These are phyloP conservation scores for Polydesmus complanatus DNA, from an alignment of 2,888 invertebrate species.

Conservation along the genomic window DNA sequence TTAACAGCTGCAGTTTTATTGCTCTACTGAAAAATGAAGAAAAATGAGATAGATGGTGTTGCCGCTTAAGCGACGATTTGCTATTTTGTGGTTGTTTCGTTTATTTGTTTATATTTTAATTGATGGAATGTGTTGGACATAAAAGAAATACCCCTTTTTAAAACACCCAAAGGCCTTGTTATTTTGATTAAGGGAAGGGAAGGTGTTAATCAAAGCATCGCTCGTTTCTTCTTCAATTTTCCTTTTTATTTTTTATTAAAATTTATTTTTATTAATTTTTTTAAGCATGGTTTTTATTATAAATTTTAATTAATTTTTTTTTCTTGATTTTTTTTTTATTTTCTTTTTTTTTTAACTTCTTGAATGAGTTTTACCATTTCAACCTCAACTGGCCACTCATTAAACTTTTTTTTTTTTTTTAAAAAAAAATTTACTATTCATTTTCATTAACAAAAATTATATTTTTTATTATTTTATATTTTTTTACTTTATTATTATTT, in stretches of 20 bases:
- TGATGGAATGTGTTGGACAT: background rate
- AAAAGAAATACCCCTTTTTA: background rate
- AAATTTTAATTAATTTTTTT: background rate
- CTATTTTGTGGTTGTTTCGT: too few relatives aligned
- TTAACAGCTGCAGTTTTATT: too few relatives aligned
- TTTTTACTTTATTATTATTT: constrained; percentile 6
- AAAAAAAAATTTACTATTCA: background rate
- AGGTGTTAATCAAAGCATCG: background rate
- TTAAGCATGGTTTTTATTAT: background rate
- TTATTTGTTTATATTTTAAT: too few relatives aligned
- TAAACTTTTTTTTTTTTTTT: background rate
- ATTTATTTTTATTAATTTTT: constrained; percentile 1
- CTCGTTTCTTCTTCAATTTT: background rate
- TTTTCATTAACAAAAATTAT: too few relatives aligned
- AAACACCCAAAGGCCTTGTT: background rate
- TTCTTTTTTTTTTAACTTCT: constrained; percentile 6
- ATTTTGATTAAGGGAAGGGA: background rate
- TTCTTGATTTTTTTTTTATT: constrained; percentile 1
- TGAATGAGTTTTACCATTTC: constrained; percentile 1
- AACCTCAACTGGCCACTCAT: background rate
- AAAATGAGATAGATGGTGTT: too few relatives aligned
- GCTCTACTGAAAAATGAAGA: too few relatives aligned
- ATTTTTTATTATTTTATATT: constrained; percentile 1
- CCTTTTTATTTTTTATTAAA: background rate
- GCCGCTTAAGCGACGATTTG: too few relatives aligned